phyloP scores from a whole-genome alignment of 2,888 invertebrate genomes.

The Drosophila imparisetae region DNA sequence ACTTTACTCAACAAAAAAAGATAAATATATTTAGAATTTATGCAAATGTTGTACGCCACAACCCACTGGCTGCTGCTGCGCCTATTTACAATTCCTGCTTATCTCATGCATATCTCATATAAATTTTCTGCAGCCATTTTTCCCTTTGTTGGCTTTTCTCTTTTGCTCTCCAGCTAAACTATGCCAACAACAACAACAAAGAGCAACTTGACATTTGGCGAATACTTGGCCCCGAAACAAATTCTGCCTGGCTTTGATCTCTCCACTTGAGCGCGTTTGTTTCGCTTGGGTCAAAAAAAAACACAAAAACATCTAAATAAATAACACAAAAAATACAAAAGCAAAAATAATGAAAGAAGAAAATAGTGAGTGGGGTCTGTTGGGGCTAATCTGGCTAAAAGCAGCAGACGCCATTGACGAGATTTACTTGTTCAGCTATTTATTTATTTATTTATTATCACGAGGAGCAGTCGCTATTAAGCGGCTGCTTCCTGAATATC shows the following conservation, averaged over 20 bases:
- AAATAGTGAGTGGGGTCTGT: slow-evolving; percentile 10
- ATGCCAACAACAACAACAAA: slow-evolving; percentile 27
- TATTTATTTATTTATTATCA: slow-evolving; percentile 59
- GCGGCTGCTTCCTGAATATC: slow-evolving; percentile 63
- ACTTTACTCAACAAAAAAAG: background rate
- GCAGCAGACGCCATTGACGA: slow-evolving; percentile 49
- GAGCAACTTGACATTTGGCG: slow-evolving; percentile 56
- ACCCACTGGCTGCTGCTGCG: background rate
- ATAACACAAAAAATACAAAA: slow-evolving; percentile 8
- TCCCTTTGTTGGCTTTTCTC: slow-evolving; percentile 23
- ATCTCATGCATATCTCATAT: slow-evolving; percentile 1
- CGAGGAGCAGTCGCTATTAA: slow-evolving; percentile 58
- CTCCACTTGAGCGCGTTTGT: slow-evolving; percentile 55
- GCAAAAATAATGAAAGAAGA: background rate
- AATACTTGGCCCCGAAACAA: slow-evolving; percentile 62
- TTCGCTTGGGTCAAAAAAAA: slow-evolving; percentile 38
- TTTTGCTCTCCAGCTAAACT: slow-evolving; percentile 48
- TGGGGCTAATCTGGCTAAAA: slow-evolving; percentile 60
- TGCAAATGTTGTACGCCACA: background rate
- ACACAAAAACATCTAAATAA: slow-evolving; percentile 27
- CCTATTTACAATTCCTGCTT: background rate
- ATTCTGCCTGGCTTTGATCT: slow-evolving; percentile 58
- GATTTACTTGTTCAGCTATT: slow-evolving; percentile 56
- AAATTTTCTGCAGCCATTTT: slow-evolving; percentile 11
- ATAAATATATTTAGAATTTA: background rate